Evolutionary conservation across 1,140 invertebrate species (phyloP).

Genomic region (Tetraneura akinire): DNA sequence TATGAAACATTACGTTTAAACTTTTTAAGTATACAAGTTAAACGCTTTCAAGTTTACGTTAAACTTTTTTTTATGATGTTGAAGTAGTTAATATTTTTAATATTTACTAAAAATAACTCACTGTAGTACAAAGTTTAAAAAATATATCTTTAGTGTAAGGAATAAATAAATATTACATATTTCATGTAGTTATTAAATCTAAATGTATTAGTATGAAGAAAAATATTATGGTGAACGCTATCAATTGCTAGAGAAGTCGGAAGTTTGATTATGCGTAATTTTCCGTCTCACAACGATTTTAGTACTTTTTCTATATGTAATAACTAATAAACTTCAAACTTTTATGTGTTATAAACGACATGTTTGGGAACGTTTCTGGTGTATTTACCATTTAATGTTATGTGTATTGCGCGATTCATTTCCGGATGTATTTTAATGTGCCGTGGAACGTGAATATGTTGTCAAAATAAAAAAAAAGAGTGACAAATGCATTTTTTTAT

Average conservation of each 20-base stretch:
- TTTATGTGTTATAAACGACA: slow-evolving; percentile 15
- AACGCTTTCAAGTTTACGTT: too few species aligned
- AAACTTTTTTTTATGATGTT: too few species aligned
- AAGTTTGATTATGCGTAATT: slow-evolving; percentile 42
- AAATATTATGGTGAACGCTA: neutral
- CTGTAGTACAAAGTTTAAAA: neutral
- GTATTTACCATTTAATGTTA: slow-evolving; percentile 27
- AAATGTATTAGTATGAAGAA: slow-evolving; percentile 19
- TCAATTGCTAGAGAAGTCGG: neutral
- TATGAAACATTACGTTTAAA: too few species aligned
- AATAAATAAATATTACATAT: neutral
- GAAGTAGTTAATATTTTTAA: too few species aligned
- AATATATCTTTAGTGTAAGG: neutral
- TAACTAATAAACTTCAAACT: slow-evolving; percentile 23
- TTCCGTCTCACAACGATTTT: slow-evolving; percentile 6
- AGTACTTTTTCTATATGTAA: neutral
- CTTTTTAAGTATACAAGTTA: too few species aligned
- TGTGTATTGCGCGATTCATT: slow-evolving; percentile 18
- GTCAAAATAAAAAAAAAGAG: slow-evolving; percentile 22
- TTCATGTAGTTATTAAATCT: neutral
- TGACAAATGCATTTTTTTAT: neutral
- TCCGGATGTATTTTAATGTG: slow-evolving; percentile 39
- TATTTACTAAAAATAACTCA: neutral
- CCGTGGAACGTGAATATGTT: neutral
- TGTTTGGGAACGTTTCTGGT: neutral